Percentiles rank a stretch among this genome's conserved stretches.
Conservation (phyloP, 2,797 vertebrate species). For the Tympanoctomys barrerae region DNA sequence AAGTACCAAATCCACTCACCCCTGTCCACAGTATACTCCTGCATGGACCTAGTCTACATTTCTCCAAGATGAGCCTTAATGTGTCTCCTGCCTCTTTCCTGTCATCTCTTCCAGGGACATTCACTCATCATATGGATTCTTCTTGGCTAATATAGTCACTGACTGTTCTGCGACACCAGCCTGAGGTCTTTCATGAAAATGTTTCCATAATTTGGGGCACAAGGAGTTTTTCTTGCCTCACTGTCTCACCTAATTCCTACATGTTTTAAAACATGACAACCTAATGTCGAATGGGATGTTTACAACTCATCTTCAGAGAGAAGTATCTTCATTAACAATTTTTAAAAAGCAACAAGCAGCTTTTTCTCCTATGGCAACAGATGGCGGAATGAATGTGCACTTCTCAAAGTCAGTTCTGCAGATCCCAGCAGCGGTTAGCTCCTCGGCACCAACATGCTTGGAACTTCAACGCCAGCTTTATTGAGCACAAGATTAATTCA, state of each 20-base stretch:
- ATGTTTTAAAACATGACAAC: slow-evolving; percentile 46
- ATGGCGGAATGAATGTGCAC: slow-evolving; percentile 3
- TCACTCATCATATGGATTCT: neutral
- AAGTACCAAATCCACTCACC: neutral
- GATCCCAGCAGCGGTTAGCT: neutral
- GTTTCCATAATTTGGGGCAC: neutral
- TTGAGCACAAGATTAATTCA: neutral
- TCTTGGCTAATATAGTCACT: neutral
- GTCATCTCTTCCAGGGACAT: neutral
- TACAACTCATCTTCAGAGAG: neutral
- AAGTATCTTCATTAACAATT: slow-evolving; percentile 49
- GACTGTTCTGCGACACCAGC: slow-evolving; percentile 32
- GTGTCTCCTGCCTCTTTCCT: neutral
- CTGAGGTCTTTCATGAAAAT: slow-evolving; percentile 1
- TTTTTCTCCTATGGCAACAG: slow-evolving; percentile 48
- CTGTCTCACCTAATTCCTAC: neutral
- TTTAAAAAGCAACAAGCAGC: neutral
- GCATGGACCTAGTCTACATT: neutral
- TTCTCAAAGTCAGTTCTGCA: neutral
- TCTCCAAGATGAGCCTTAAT: neutral
- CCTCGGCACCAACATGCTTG: neutral
- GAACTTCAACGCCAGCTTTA: neutral
- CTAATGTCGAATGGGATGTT: slow-evolving; percentile 55
- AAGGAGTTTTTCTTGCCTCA: neutral
- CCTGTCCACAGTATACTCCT: neutral